These are phyloP conservation scores for Penaeus monodon DNA, from an alignment of 2,888 invertebrate genomes.

Conservation along the genomic window DNA sequence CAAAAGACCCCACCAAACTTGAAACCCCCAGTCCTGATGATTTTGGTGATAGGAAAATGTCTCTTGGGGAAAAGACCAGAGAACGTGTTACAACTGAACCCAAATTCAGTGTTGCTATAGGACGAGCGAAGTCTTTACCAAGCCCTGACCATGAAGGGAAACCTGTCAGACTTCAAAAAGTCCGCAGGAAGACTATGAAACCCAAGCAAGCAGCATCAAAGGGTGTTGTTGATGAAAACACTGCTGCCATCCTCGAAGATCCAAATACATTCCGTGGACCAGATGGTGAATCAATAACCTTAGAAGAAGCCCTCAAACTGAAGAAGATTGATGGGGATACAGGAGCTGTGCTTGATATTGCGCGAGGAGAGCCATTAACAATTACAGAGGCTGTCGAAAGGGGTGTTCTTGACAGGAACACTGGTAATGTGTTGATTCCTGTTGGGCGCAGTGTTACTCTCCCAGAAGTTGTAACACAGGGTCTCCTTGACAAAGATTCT, in stretches of 20 bases:
- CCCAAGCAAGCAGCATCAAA: slow-evolving; percentile 81
- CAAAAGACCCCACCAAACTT: background rate
- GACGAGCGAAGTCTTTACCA: slow-evolving; percentile 75
- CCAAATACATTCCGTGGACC: slow-evolving; percentile 45
- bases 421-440: slow-evolving; percentile 82
- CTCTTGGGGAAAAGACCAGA: slow-evolving; percentile 76
- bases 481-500: slow-evolving; percentile 81
- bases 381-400: slow-evolving; percentile 87
- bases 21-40: slow-evolving; percentile 69
- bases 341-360: slow-evolving; percentile 86
- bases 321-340: slow-evolving; percentile 80
- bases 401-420: slow-evolving; percentile 83
- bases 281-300: slow-evolving; percentile 74
- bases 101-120: slow-evolving; percentile 78
- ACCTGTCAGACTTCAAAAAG: slow-evolving; percentile 81
- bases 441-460: slow-evolving; percentile 84
- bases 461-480: slow-evolving; percentile 87
- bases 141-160: slow-evolving; percentile 78
- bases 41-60: slow-evolving; percentile 69
- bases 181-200: slow-evolving; percentile 80
- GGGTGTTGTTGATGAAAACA: slow-evolving; percentile 86
- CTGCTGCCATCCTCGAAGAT: slow-evolving; percentile 76
- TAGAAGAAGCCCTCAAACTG: slow-evolving; percentile 82
- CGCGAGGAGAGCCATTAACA: slow-evolving; percentile 82
- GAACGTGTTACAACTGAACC: slow-evolving; percentile 76